Base-by-base conservation (phyloP, 2,888 invertebrate genomes). In the Zygothrica quintamaculata region DNA sequence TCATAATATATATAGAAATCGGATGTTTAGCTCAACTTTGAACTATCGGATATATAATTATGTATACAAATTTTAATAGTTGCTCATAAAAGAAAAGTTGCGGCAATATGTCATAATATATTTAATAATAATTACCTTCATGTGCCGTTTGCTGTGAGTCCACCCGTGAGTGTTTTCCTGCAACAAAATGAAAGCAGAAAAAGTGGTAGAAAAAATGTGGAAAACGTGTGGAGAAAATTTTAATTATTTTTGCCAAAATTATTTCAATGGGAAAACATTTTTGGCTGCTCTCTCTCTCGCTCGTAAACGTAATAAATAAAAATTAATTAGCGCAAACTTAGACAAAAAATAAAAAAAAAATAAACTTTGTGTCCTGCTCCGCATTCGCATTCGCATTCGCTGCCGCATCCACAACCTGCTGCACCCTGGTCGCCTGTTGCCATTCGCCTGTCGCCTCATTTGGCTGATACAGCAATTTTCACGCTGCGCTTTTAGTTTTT, bases 71-170 rank as follows among this genome's bases (percentile, higher is more conserved):
- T n/a, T n/a, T n/a, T n/a, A n/a, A n/a, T n/a, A n/a, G n/a, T n/a
- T n/a, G n/a, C n/a, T n/a, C n/a, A n/a, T n/a, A n/a, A n/a, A n/a
- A n/a, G n/a, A n/a, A 65, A 60, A 39, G 59, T 37, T 58, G n/a
- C 57, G 13, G 44, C 29, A 56, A 51, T 65, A 61, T 62, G 72
- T 46, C 51, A 44, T 44, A 44, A 67, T 75, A 78, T 87, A n/a
- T n/a, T n/a, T n/a, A n/a, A n/a, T n/a, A n/a, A n/a, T 88, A 87
- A 88, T 90, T 88, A 90, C 89, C 90, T 84, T 90, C 89, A 56
- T 85, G 74, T 55, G 88, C 84, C 68, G 89, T 87, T 65, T 88
- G 89, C 67, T 89, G 89, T 42, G 89, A 77, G 66, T 90, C 91
- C 71, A 88, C 77, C 53, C 89, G 89, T 59, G 87, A 77, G 75